These are phyloP conservation scores for Gonioctena quinquepunctata DNA, from an alignment of 1,140 invertebrate genomes.

Conservation along the genomic window DNA sequence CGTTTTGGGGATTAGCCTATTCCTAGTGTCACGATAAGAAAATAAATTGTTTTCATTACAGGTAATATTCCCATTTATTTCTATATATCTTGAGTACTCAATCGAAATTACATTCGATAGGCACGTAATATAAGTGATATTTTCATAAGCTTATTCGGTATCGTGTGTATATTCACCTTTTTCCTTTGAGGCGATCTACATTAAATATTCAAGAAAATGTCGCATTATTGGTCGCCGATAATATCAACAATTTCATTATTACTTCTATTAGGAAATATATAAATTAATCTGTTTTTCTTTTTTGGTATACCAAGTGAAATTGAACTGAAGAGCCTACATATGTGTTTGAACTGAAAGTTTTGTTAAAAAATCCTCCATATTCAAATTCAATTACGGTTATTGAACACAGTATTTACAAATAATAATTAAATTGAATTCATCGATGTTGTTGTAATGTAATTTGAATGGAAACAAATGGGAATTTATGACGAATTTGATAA, in stretches of 20 bases:
- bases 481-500: neutral
- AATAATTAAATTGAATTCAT: neutral
- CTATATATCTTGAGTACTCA: neutral
- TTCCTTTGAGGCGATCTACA: neutral
- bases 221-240: conserved; percentile 27
- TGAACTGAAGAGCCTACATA: no score
- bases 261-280: conserved; percentile 14
- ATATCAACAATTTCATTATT: conserved; percentile 33
- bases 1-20: neutral
- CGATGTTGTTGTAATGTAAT: neutral
- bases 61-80: neutral
- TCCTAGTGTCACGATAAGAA: neutral
- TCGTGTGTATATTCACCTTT: neutral
- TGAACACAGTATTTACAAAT: neutral
- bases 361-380: neutral
- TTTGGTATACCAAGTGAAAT: neutral
- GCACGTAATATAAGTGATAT: neutral
- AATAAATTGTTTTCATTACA: neutral
- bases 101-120: neutral
- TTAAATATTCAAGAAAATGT: conserved; percentile 26
- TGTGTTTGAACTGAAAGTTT: no score
- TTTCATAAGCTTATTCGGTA: neutral
- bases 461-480: neutral
- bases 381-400: neutral
- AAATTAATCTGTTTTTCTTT: conserved; percentile 22